Base-by-base conservation (phyloP, 2,888 invertebrate species). In the Boloria euphrosyne region DNA sequence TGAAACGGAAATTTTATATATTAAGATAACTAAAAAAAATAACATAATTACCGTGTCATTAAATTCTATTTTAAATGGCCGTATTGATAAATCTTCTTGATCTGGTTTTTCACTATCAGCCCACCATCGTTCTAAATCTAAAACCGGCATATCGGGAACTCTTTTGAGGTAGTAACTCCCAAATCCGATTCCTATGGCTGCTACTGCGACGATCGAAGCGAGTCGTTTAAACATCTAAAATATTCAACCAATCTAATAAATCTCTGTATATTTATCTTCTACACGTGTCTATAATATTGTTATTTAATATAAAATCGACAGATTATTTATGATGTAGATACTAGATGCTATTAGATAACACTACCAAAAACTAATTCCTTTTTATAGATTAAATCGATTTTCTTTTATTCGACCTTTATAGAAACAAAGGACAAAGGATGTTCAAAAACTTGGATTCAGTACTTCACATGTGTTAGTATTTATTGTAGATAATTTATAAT, bases 71-170 rank as follows among this genome's bases (percentile, higher is more conserved):
- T 80, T 83, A 71, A 90, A 92, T 0, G 80, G 75, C 67, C 82
- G 82, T 58, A 92, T 81, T 4, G 85, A 75, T 13, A 73, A 74
- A 49, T 91, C 90, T 62, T 83, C 81, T n/a, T 78, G 73, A 4
- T 69, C 73, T 2, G 81, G 77, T 52, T 70, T 79, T 1, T 58
- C 44, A 2, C 83, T 86, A 13, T 71, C 73, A 3, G 89, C 92
- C 92, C 92, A 93, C 92, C 92, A 92, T 73, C 76, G 84, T 46
- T 88, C 72, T 1, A 77, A 66, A 66, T 90, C 86, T 3, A 90
- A 65, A 2, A 83, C 55, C 0, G 91, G 91, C 52, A 75, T 57
- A 16, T 82, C 78, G 0, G 85, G 84, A 50, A 78, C 73, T 68
- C 75, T 73, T 49, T 76, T 70, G 1, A 79, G 55, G 4, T 79